Conservation (phyloP, 2,113 vertebrate species). For the Eulemur rufifrons region DNA sequence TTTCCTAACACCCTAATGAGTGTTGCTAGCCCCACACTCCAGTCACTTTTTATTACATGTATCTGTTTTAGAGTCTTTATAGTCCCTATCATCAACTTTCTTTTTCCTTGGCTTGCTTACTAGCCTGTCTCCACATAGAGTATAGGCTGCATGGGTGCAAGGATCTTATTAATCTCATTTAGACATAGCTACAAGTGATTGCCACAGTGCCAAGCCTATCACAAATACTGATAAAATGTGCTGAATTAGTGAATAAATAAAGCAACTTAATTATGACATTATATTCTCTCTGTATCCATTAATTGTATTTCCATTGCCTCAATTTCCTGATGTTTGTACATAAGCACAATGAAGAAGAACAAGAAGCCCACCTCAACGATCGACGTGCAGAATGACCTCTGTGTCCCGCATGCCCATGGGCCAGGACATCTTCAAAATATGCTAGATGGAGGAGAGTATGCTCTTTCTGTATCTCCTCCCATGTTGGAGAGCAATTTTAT, state of each 20-base stretch:
- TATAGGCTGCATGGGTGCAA: neutral
- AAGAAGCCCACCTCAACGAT: neutral
- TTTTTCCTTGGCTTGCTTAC: neutral
- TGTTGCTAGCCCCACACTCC: neutral
- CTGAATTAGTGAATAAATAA: neutral
- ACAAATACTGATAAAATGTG: neutral
- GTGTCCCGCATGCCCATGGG: neutral
- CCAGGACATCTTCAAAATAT: constrained; percentile 70
- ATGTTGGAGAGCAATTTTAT: constrained; percentile 82
- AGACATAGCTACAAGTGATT: neutral
- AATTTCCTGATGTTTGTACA: neutral
- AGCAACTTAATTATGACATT: neutral
- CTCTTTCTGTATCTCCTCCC: constrained; percentile 66
- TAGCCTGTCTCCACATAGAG: neutral
- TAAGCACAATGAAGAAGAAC: constrained; percentile 71
- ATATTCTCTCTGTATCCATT: constrained; percentile 6
- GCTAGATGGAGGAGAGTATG: constrained; percentile 75
- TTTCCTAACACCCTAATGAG: neutral
- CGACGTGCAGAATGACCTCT: neutral
- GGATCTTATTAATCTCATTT: neutral
- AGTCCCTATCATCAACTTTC: neutral
- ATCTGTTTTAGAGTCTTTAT: neutral
- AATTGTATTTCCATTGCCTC: neutral
- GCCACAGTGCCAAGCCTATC: neutral
- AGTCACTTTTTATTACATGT: neutral